These are phyloP conservation scores for Mus minutoides DNA, from an alignment of 2,797 vertebrate species.

Conservation along the genomic window DNA sequence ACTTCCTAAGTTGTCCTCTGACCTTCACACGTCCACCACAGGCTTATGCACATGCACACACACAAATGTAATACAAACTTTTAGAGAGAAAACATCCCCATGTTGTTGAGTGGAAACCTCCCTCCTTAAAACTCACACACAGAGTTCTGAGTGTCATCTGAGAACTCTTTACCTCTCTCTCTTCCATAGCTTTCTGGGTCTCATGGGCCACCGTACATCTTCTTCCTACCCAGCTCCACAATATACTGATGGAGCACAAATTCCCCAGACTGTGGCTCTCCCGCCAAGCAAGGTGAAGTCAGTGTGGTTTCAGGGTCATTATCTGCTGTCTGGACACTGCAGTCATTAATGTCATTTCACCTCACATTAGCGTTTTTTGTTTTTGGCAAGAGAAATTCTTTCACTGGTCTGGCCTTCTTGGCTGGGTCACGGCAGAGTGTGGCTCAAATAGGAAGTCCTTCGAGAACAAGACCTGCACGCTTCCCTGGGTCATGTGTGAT, in stretches of 20 bases:
- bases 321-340: constrained; percentile 17
- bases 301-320: background rate
- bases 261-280: background rate
- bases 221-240: background rate
- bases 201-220: background rate
- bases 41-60: background rate
- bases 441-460: constrained; percentile 33
- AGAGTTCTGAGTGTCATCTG: background rate
- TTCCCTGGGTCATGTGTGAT: background rate
- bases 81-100: background rate
- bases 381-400: constrained; percentile 29
- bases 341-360: background rate
- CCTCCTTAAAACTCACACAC: background rate
- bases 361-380: background rate
- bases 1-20: background rate
- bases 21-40: background rate
- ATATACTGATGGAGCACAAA: background rate
- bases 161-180: background rate
- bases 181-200: background rate
- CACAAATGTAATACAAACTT: background rate
- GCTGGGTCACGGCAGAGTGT: background rate
- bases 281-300: background rate
- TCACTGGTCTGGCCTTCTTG: background rate
- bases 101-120: background rate
- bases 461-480: background rate